Evolutionary conservation across 2,113 vertebrate genomes (phyloP), one percentile per base, ranked within the genome.

Genomic region (Phoxinus phoxinus): DNA sequence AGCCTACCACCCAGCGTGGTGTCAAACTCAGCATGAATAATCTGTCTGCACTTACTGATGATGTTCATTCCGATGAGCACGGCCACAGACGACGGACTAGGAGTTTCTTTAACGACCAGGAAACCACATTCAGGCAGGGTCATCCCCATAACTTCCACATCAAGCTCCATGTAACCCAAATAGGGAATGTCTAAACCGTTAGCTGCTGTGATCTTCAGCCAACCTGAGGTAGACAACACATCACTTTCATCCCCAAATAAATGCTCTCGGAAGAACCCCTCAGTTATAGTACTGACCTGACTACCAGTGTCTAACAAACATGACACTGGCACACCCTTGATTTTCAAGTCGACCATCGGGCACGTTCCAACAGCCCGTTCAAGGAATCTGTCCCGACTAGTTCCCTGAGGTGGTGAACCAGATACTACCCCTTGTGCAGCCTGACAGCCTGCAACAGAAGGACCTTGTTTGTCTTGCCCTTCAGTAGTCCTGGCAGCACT

Each of bases 261-360:
- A n/a, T n/a, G n/a, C n/a, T n/a, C n/a, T n/a, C n/a, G n/a, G n/a
- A 87, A 81, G 25, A 87, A 87, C 3, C 6, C 23, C 8, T 82
- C 83, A 0, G 83, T 74, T 1, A 85, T 87, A 10, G 77, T 87
- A 30, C 84, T 85, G 17, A 85, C 83, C 41, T 87, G 76, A 53
- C 67, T 87, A 44, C 84, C 78, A 4, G 86, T 87, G 46, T 87
- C 84, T 10, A 87, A 13, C 35, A 87, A 48, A 27, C 35, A 73
- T 13, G 27, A 76, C 15, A 41, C 75, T 37, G 19, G 44, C 2
- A 73, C 53, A 48, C 53, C 27, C 3, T 32, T 58, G 19, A 87
- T 35, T 23, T 85, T 73, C 10, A 87, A 23, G 2, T 85, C 65
- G 15, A 87, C 76, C n/a, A 37, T 65, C 6, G 82, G 76, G 27